Evolutionary conservation across 2,888 invertebrate genomes (phyloP).

Genomic region (Chrysotoxum bicinctum): DNA sequence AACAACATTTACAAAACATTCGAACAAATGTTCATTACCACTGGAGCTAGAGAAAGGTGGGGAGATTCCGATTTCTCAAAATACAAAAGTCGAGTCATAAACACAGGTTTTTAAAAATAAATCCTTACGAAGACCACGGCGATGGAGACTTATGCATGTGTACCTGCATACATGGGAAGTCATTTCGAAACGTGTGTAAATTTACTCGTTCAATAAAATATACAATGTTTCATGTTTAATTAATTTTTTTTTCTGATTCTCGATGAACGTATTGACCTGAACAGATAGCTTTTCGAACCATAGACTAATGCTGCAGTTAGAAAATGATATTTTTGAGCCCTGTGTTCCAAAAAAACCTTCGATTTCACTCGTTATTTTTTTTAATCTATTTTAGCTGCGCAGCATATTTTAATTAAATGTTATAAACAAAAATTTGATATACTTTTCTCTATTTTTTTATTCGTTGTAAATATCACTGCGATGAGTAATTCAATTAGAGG

Average conservation of each 20-base stretch:
- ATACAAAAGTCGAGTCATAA: not conserved
- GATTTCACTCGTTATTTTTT: not conserved
- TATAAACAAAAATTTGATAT: not conserved
- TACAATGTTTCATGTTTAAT: not conserved
- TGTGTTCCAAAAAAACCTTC: not conserved
- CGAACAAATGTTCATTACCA: constrained; percentile 21
- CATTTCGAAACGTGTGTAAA: not conserved
- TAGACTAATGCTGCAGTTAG: not conserved
- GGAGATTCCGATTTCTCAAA: not conserved
- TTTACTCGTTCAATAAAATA: not conserved
- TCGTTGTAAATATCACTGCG: not conserved
- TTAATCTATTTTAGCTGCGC: not conserved
- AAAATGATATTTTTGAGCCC: not conserved
- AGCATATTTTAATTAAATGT: not conserved
- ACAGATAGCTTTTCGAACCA: not conserved
- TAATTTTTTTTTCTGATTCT: not conserved
- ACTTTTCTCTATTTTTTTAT: not conserved
- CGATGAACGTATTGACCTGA: constrained; percentile 8
- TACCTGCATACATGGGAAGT: too few species aligned
- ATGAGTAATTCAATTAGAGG: constrained; percentile 39
- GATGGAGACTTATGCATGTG: not conserved
- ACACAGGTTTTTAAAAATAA: constrained; percentile 21
- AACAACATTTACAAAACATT: constrained; percentile 12
- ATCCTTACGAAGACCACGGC: not conserved
- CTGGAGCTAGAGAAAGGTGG: not conserved